phyloP scores from a whole-genome alignment of 2,888 invertebrate genomes.

The Abscondita cerata region DNA sequence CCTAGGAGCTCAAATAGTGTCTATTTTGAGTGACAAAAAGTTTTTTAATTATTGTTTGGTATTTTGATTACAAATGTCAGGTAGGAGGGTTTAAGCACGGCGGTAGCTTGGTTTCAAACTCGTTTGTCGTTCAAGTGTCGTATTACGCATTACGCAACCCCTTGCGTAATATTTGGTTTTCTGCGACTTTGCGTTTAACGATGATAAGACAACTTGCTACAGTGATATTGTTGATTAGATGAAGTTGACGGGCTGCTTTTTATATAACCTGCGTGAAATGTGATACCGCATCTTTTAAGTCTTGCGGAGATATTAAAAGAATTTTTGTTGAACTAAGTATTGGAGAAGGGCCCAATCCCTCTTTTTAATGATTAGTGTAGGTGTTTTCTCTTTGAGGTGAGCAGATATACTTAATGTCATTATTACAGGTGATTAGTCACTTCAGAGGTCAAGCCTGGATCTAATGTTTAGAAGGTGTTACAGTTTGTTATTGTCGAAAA shows the following conservation, averaged over 20 bases:
- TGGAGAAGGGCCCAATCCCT: neutral
- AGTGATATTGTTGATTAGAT: neutral
- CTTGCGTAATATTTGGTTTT: neutral
- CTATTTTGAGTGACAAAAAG: too few species aligned
- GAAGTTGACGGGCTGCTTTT: neutral
- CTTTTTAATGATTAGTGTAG: too few species aligned
- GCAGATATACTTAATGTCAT: neutral
- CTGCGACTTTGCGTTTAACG: constrained; percentile 9
- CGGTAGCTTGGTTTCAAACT: too few species aligned
- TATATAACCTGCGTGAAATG: neutral
- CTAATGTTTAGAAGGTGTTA: neutral
- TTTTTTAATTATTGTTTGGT: too few species aligned
- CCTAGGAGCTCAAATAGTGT: too few species aligned
- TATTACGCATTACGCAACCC: neutral
- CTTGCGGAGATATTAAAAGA: neutral
- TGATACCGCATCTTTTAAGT: neutral
- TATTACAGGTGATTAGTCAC: neutral
- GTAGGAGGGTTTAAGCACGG: neutral
- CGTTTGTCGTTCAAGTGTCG: neutral
- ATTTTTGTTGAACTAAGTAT: neutral
- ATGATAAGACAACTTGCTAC: neutral
- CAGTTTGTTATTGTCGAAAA: too few species aligned
- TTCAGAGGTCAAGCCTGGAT: neutral
- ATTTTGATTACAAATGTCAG: too few species aligned
- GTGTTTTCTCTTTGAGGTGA: too few species aligned